Evolutionary conservation across 2,797 vertebrate genomes (phyloP), one percentile per base, ranked within the genome.

Genomic region (Lepus townsendii): DNA sequence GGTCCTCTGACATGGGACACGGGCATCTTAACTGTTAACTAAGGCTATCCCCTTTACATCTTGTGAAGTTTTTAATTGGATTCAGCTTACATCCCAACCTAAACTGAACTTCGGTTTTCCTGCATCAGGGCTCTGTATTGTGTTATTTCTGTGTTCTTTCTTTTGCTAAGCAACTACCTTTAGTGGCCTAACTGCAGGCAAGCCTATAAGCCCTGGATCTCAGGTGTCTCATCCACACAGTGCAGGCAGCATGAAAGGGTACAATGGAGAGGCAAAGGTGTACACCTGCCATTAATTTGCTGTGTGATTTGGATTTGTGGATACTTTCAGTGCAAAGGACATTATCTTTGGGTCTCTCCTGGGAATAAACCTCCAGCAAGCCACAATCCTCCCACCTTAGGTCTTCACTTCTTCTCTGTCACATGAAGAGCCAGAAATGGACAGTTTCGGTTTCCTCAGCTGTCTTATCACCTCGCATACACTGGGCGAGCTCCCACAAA

Each of bases 61-160:
- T 92, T 86, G 83, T 24, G 38, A 79, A 71, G 22, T 65, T 80
- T 77, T 88, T 47, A 50, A 68, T 50, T 50, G 22, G 30, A 60
- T 75, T 60, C 26, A 26, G 62, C 60, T 35, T 60, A 60, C 63
- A 66, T 93, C 57, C 68, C 47, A 76, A 68, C 24, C 60, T 47
- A 54, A 76, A 68, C 38, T 73, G 7, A 17, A 8, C 26, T 32
- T 30, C 42, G 26, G 26, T 90, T 66, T 54, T 12, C 27, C 35
- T 88, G 11, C 47, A 88, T 30, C n/a, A 24, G 26, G 19, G 42
- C 20, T 69, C 16, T 88, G n/a, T 68, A 52, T 93, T 80, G 66
- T 76, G 54, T 65, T 68, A 22, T 50, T 80, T 66, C 77, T 75
- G 77, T 35, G 35, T 57, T 42, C n/a, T 42, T 24, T 80, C 14